Conservation (phyloP, 2,113 vertebrate species). For the Mellivora capensis region DNA sequence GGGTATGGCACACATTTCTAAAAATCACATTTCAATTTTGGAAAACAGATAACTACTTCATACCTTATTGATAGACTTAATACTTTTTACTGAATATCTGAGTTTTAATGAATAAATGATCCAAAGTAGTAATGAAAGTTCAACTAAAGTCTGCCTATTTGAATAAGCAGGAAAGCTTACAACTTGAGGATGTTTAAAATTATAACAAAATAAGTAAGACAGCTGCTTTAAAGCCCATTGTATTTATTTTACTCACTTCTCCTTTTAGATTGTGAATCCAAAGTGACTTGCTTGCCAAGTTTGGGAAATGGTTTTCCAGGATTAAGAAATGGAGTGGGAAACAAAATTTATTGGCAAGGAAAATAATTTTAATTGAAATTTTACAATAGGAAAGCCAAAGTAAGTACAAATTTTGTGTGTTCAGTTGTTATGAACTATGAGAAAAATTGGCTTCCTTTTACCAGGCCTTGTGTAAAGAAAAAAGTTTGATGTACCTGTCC, state of each 20-base stretch:
- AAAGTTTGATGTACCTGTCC: background rate
- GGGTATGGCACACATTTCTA: background rate
- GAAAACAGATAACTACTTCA: conserved; percentile 10
- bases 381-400: background rate
- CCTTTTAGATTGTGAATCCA: background rate
- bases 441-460: conserved; percentile 7
- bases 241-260: background rate
- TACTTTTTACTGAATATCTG: background rate
- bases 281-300: background rate
- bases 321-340: background rate
- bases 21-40: conserved; percentile 3
- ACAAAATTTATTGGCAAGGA: background rate
- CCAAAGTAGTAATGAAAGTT: background rate
- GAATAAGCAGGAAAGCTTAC: background rate
- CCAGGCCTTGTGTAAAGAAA: background rate
- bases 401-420: background rate
- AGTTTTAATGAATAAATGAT: background rate
- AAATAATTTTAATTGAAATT: conserved; percentile 37
- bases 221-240: background rate
- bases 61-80: background rate
- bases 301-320: background rate
- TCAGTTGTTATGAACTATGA: background rate
- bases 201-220: background rate
- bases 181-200: background rate
- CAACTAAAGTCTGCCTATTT: background rate